Conservation (phyloP, 2,888 invertebrate species). For the Gerris lacustris region DNA sequence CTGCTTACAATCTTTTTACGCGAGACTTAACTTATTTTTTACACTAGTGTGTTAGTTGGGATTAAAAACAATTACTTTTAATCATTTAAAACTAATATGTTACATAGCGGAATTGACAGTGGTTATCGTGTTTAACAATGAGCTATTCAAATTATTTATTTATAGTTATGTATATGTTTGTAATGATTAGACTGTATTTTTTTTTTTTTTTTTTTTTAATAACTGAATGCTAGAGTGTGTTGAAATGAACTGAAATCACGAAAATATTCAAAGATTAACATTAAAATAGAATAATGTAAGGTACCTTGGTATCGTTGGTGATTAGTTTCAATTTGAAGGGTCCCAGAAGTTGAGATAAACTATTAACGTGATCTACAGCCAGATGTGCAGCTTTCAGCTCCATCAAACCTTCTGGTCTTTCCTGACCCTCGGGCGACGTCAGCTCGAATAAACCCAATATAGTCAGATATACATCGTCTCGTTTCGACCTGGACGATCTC, state of each 20-base stretch:
- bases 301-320: slow-evolving; percentile 77
- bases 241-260: background rate
- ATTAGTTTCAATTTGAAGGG: slow-evolving; percentile 63
- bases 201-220: too few species aligned
- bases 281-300: slow-evolving; percentile 26
- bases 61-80: too few species aligned
- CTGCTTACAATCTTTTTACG: too few species aligned
- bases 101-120: too few species aligned
- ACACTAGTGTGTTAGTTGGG: too few species aligned
- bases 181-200: too few species aligned
- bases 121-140: too few species aligned
- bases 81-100: too few species aligned
- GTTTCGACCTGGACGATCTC: background rate
- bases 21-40: too few species aligned
- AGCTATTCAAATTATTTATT: too few species aligned
- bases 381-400: slow-evolving; percentile 65
- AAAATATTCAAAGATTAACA: background rate
- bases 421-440: slow-evolving; percentile 40
- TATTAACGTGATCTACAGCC: slow-evolving; percentile 69
- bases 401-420: slow-evolving; percentile 53
- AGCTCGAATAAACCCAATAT: slow-evolving; percentile 4
- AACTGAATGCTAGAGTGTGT: background rate
- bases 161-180: too few species aligned
- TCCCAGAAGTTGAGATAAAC: slow-evolving; percentile 48
- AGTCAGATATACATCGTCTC: background rate